A percentile compares a stretch with the other conserved stretches of the same genome.
These are phyloP conservation scores for Callipepla californica DNA, from an alignment of 2,113 vertebrate genomes.

Conservation along the genomic window DNA sequence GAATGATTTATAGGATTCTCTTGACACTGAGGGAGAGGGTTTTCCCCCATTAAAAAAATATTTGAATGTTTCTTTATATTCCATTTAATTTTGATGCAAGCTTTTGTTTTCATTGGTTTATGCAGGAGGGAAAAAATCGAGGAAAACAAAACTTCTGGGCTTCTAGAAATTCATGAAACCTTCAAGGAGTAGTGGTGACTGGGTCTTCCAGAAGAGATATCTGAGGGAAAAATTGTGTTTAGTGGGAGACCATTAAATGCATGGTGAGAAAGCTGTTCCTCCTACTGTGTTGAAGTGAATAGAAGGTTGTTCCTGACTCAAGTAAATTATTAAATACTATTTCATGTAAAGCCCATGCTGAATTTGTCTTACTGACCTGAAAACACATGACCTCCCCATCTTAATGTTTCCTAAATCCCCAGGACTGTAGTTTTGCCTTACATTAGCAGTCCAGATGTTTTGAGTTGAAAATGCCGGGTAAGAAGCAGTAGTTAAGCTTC, in stretches of 20 bases:
- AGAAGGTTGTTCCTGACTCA: background rate
- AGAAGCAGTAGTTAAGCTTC: conserved; percentile 17
- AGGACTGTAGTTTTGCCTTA: background rate
- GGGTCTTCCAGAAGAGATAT: background rate
- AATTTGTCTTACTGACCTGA: background rate
- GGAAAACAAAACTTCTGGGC: background rate
- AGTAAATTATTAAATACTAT: background rate
- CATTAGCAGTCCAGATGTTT: background rate
- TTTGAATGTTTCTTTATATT: conserved; percentile 9
- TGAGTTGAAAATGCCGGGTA: background rate
- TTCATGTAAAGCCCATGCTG: background rate
- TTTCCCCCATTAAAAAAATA: background rate
- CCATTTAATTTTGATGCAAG: background rate
- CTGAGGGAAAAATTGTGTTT: background rate
- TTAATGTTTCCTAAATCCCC: background rate
- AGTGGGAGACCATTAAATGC: background rate
- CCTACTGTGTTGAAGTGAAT: background rate
- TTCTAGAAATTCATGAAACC: background rate
- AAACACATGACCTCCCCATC: background rate
- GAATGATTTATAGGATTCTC: background rate
- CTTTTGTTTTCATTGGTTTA: background rate
- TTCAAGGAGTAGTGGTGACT: background rate
- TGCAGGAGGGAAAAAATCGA: background rate
- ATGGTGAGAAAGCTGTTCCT: background rate
- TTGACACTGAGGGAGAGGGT: background rate